Percentiles rank a stretch among this genome's conserved stretches.
These are phyloP conservation scores for Iphiclides podalirius DNA, from an alignment of 2,888 invertebrate species.

Conservation along the genomic window DNA sequence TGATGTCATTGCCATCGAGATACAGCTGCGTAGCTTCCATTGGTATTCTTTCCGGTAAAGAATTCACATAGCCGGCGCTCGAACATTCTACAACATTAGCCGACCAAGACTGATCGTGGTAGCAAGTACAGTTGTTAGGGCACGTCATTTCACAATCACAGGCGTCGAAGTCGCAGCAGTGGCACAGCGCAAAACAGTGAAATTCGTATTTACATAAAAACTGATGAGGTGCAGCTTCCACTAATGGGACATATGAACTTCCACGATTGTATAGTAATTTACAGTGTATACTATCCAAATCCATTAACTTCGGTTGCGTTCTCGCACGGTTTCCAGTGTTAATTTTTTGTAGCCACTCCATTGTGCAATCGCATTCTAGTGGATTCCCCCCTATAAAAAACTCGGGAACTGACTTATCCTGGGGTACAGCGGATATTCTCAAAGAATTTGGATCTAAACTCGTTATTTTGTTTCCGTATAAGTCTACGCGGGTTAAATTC, in stretches of 20 bases:
- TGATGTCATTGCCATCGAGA: constrained; percentile 90
- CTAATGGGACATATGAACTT: constrained; percentile 85
- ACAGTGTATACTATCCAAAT: constrained; percentile 90
- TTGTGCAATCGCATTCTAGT: constrained; percentile 92
- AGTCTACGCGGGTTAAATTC: constrained; percentile 89
- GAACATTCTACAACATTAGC: constrained; percentile 93
- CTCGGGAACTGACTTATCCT: constrained; percentile 86
- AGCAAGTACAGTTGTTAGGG: constrained; percentile 92
- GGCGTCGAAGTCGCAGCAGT: constrained; percentile 94
- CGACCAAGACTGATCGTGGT: constrained; percentile 92
- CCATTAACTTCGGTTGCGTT: constrained; percentile 90
- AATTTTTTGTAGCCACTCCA: constrained; percentile 94
- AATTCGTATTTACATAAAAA: constrained; percentile 92
- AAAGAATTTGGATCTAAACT: constrained; percentile 87
- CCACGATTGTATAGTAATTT: constrained; percentile 89
- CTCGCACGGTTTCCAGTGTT: constrained; percentile 86
- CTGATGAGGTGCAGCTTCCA: constrained; percentile 89
- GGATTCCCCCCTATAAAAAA: constrained; percentile 93
- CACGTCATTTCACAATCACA: constrained; percentile 97
- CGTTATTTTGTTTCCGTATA: constrained; percentile 89
- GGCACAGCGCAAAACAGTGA: constrained; percentile 92
- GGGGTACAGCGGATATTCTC: constrained; percentile 87
- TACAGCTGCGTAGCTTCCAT: constrained; percentile 95
- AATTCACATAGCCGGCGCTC: constrained; percentile 83
- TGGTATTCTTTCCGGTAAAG: constrained; percentile 89